Conservation (phyloP, 2,113 vertebrate species). For the Crypturellus undulatus region DNA sequence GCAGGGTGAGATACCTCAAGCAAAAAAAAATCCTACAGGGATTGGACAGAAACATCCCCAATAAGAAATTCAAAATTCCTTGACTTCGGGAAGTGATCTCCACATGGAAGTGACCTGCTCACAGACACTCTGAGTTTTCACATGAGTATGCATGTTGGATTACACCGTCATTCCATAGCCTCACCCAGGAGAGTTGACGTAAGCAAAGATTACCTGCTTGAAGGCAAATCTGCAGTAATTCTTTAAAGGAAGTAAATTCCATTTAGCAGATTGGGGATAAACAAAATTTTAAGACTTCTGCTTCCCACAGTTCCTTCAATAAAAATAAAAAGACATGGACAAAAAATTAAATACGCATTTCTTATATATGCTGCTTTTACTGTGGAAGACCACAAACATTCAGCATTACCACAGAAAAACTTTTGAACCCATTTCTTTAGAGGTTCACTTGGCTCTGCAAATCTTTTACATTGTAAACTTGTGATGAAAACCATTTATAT, state of each 20-base stretch:
- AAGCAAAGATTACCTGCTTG: background rate
- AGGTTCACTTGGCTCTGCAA: background rate
- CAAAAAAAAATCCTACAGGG: rapidly evolving
- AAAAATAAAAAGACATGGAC: background rate
- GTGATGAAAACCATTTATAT: background rate
- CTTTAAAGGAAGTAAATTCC: background rate
- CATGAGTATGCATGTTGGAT: background rate
- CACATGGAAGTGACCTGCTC: background rate
- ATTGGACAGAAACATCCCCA: background rate
- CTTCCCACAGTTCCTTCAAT: background rate
- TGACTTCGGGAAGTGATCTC: background rate
- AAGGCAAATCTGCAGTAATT: background rate
- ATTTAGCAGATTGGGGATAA: background rate
- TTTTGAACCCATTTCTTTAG: background rate
- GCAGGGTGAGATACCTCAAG: background rate
- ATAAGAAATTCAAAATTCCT: background rate
- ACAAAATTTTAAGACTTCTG: background rate
- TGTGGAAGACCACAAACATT: background rate
- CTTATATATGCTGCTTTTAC: background rate
- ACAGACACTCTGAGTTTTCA: background rate
- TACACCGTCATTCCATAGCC: background rate
- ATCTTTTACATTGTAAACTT: background rate
- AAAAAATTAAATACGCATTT: background rate
- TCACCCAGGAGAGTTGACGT: background rate
- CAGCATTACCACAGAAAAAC: background rate